phyloP scores from a whole-genome alignment of 1,140 invertebrate genomes.

The Drosophila ironensis region DNA sequence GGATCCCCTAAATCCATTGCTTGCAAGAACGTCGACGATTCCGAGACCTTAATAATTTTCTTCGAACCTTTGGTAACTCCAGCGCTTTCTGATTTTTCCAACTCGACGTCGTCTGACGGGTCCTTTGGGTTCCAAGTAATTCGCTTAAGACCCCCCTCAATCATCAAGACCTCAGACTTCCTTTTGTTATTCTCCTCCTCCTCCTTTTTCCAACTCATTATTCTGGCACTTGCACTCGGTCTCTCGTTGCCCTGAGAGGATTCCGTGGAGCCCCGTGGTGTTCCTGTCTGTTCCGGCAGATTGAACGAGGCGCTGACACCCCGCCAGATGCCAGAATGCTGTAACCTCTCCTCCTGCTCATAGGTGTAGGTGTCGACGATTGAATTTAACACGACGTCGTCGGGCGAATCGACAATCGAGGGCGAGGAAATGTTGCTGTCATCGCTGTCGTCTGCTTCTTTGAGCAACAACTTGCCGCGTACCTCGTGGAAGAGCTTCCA shows the following conservation, averaged over 20 bases:
- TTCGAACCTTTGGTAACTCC: too few species aligned
- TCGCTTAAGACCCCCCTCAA: too few species aligned
- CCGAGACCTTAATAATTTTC: too few species aligned
- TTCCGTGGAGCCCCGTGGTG: background rate
- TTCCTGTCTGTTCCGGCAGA: background rate
- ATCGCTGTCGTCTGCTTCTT: background rate
- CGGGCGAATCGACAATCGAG: conserved; percentile 14
- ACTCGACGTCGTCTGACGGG: too few species aligned
- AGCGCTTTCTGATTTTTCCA: too few species aligned
- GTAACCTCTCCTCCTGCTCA: background rate
- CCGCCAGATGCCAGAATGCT: background rate
- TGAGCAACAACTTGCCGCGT: background rate
- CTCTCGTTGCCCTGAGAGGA: background rate
- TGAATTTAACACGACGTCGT: background rate
- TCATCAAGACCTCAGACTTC: too few species aligned
- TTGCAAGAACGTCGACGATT: too few species aligned
- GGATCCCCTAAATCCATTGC: too few species aligned
- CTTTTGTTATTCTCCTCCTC: too few species aligned
- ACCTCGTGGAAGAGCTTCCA: background rate
- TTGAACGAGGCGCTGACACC: background rate
- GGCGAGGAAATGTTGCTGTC: conserved; percentile 30
- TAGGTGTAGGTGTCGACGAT: background rate
- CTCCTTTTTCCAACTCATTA: too few species aligned
- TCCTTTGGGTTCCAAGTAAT: too few species aligned
- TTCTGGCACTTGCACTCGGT: too few species aligned